Evolutionary conservation across 92 coral and sea anemone genomes (phyloP), one percentile per base, ranked within the genome.

Genomic region (Parazoanthus swiftii): DNA sequence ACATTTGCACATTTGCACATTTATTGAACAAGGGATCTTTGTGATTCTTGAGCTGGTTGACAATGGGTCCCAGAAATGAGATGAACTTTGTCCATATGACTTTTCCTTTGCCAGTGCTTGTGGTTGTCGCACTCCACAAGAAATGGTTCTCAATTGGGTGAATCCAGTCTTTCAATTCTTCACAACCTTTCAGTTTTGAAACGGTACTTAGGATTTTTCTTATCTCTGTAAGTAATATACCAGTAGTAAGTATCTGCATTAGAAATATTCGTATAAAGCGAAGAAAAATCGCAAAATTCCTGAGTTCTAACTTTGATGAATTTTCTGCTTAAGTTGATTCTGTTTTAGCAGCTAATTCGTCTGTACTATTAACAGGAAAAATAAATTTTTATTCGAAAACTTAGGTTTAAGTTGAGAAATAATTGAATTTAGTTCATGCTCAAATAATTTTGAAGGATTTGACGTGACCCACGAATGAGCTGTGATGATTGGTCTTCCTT

Each of bases 61-160:
- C 88, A 71, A 92, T 90, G 82, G 90, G 92, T 78, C 85, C 70
- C 35, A 92, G 82, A 81, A 93, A 93, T n/a, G 95, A 93, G 29
- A 82, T 83, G 29, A 91, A 93, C 59, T 91, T 93, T 10, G 95
- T 91, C 95, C 89, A 91, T 15, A 93, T 93, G 59, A 90, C 86
- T 51, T 82, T 11, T 39, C 95, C 95, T 88, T 73, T 92, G 79
- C 93, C 95, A 90, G 89, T 65, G 78, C 85, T 70, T 51, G 93
- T 92, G 50, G 93, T 81, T 25, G 91, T 90, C 11, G 91, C 95
- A 72, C 91, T 90, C 95, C 95, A 92, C 59, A 90, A 83, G 44
- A 92, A 85, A 73, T 92, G 93, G 90, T 90, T 90, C 58, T 86
- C 92, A 83, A 92, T 89, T 13, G 94, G 90, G 75, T 84, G 66